A percentile compares a stretch with the other conserved stretches of the same genome.
Conservation (phyloP, 2,113 vertebrate species). For the Lipotes vexillifer region DNA sequence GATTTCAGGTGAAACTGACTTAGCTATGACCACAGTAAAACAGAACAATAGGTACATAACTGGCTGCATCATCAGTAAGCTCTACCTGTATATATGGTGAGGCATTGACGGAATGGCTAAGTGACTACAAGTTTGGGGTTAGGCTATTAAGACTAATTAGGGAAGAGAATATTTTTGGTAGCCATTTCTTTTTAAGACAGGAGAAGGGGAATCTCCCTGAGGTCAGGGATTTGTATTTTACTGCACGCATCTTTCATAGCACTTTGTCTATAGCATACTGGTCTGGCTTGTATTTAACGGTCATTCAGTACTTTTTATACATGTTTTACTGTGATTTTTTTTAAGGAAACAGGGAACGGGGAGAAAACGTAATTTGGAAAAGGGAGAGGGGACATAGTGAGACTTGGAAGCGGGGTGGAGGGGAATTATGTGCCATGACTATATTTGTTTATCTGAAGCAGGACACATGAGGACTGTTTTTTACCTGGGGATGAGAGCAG, state of each 20-base stretch:
- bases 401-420: background rate
- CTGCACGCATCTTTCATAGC: background rate
- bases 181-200: background rate
- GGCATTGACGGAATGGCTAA: background rate
- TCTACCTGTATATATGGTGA: no score
- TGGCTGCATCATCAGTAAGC: background rate
- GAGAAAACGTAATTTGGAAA: background rate
- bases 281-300: background rate
- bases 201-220: background rate
- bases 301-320: background rate
- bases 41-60: accelerated
- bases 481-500: background rate
- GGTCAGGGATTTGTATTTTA: background rate
- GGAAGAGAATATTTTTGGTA: background rate
- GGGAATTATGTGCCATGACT: background rate
- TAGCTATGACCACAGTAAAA: background rate
- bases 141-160: background rate
- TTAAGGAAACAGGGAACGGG: background rate
- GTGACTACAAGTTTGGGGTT: background rate
- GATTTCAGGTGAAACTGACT: background rate
- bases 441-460: background rate
- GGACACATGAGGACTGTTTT: background rate
- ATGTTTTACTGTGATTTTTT: background rate
- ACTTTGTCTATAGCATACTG: background rate
- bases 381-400: background rate